phyloP scores from a whole-genome alignment of 2,888 invertebrate species.

The Hirtodrosophila trivittata region DNA sequence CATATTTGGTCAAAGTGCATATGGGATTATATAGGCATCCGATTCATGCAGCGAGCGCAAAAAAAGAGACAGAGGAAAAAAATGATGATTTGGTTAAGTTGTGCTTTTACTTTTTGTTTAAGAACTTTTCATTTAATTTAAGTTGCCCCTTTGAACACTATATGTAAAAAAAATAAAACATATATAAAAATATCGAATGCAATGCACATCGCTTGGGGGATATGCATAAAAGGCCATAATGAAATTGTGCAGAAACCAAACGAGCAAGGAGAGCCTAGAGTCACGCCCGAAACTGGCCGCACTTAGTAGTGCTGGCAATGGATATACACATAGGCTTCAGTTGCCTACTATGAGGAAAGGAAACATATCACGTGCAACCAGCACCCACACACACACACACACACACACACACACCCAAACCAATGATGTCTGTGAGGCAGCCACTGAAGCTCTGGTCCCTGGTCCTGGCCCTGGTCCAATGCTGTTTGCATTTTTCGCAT shows the following conservation, averaged over 20 bases:
- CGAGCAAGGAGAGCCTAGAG: constrained; percentile 5
- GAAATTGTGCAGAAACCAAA: constrained; percentile 62
- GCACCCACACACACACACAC: not conserved
- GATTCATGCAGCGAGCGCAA: too few species aligned
- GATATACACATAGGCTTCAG: constrained; percentile 28
- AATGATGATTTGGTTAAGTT: too few species aligned
- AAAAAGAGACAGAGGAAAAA: too few species aligned
- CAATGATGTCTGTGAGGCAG: constrained; percentile 24
- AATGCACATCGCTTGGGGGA: constrained; percentile 26
- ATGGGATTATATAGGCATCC: too few species aligned
- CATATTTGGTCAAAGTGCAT: too few species aligned
- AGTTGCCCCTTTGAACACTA: not conserved
- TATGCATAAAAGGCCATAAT: constrained; percentile 59
- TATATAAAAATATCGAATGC: constrained; percentile 2
- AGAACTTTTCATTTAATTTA: not conserved
- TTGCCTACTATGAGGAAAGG: constrained; percentile 28
- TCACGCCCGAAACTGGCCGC: constrained; percentile 28
- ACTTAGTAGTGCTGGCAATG: constrained; percentile 20
- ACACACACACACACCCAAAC: constrained; percentile 4
- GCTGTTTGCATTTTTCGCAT: constrained; percentile 62
- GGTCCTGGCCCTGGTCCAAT: constrained; percentile 19
- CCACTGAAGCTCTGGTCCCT: constrained; percentile 9
- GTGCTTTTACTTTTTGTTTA: not conserved
- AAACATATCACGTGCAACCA: constrained; percentile 53
- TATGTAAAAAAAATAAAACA: too few species aligned